phyloP scores from a whole-genome alignment of 2,888 invertebrate genomes.

The Pyrrhopygopsis socrates region DNA sequence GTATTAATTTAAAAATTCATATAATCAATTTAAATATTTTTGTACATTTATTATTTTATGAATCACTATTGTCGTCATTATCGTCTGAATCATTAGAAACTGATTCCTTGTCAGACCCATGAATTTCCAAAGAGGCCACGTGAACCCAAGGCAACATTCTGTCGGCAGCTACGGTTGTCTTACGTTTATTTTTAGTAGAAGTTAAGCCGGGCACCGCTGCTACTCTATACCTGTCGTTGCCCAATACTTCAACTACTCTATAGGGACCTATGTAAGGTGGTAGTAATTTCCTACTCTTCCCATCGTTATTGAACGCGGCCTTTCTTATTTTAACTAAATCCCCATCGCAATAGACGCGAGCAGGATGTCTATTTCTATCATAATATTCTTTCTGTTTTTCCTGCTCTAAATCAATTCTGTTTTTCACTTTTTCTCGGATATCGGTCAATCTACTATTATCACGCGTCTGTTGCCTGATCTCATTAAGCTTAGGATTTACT shows the following conservation, averaged over 20 bases:
- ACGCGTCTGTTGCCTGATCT: not conserved
- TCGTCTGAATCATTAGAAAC: too few relatives aligned
- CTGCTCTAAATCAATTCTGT: conserved; percentile 27
- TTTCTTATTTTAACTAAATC: conserved; percentile 80
- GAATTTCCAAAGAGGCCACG: conserved; percentile 1
- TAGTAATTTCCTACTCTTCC: conserved; percentile 74
- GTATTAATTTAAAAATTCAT: too few relatives aligned
- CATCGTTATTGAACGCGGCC: conserved; percentile 69
- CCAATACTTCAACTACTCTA: conserved; percentile 56
- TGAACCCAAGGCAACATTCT: conserved; percentile 39
- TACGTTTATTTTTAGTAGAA: conserved; percentile 28
- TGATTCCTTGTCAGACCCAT: conserved; percentile 12
- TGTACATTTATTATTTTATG: too few relatives aligned
- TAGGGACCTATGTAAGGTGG: conserved; percentile 73
- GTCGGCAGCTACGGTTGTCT: conserved; percentile 42
- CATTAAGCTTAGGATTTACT: conserved; percentile 15
- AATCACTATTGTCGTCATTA: too few relatives aligned
- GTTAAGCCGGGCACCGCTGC: conserved; percentile 46
- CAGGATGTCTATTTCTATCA: conserved; percentile 62
- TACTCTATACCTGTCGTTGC: conserved; percentile 68
- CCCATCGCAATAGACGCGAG: conserved; percentile 52
- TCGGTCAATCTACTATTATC: not conserved
- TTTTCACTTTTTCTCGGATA: not conserved
- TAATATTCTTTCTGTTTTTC: conserved; percentile 63
- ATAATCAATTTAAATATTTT: too few relatives aligned